These are phyloP conservation scores for Ariolimax columbianus DNA, from an alignment of 2,888 invertebrate genomes.

Conservation along the genomic window DNA sequence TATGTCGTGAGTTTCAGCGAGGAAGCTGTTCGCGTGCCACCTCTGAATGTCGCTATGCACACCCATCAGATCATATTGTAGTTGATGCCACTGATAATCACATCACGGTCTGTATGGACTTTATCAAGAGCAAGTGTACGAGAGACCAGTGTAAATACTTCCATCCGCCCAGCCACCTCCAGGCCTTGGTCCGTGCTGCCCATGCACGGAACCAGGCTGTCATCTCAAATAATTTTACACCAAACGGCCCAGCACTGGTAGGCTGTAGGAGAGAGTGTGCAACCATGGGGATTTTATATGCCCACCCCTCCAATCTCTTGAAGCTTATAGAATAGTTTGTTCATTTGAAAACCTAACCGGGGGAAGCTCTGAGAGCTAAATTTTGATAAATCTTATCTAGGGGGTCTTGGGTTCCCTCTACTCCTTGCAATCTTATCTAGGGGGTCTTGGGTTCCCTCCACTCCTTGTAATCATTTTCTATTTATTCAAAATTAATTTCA, in stretches of 20 bases:
- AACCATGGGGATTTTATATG: not conserved
- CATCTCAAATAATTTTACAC: conserved; percentile 31
- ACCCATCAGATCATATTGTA: conserved; percentile 95
- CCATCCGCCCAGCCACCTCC: conserved; percentile 99
- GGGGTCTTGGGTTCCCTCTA: not conserved
- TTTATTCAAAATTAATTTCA: too few relatives aligned
- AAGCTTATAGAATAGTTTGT: too few relatives aligned
- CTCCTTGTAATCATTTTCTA: not conserved
- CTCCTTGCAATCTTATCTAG: not conserved
- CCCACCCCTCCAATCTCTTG: not conserved
- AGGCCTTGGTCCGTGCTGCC: conserved; percentile 83
- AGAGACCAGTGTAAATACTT: conserved; percentile 99
- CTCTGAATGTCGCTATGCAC: conserved; percentile 99
- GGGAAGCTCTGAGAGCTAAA: not conserved
- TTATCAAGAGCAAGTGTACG: conserved; percentile 90
- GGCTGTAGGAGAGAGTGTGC: conserved; percentile 50
- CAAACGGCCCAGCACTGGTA: conserved; percentile 47
- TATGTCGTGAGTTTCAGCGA: conserved; percentile 97
- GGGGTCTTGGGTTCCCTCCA: not conserved
- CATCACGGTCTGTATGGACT: conserved; percentile 99
- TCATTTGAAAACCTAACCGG: not conserved
- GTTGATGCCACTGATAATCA: conserved; percentile 96
- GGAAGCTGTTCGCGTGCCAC: conserved; percentile 98
- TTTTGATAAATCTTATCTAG: not conserved
- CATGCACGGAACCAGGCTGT: conserved; percentile 82